Evolutionary conservation across 1,140 invertebrate genomes (phyloP), one percentile per base, ranked within the genome.

Genomic region (Telenomus remus): DNA sequence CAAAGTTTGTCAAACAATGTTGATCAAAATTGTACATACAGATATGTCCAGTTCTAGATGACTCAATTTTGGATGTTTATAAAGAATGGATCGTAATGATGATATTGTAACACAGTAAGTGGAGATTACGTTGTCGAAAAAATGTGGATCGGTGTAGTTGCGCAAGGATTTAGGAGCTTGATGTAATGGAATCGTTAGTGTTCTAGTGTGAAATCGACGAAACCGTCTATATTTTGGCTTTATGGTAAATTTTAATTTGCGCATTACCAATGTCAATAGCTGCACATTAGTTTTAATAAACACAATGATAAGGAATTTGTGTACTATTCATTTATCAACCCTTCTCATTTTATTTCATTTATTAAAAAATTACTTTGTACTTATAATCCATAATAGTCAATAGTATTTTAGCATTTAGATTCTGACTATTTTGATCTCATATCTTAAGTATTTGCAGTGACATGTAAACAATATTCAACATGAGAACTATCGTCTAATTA

Each of bases 1-100:
- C 1, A 27, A 27, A 27, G 19, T 27, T 27, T 27, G 19, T 27
- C 16, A 35, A 63, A 63, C 39, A 51, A 42, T 46, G 11, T 60
- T 53, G 49, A 72, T 72, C 54, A 72, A 72, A 65, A 72, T 72
- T 72, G 69, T 72, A 72, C 34, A 72, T 72, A 72, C 57, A 12
- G 56, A 51, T 55, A 42, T 54, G 44, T 59, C 48, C 44, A 54
- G 43, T 60, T 54, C 43, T 27, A 15, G 51, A 60, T 65, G 34
- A 54, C 43, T 50, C 48, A 35, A 64, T 8, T 57, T 72, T 48
- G 69, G 4, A 8, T 65, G 69, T 72, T 72, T 72, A 64, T 60
- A 65, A n/a, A 14, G 44, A 27, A n/a, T 50, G 56, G 49, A 66
- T 66, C 8, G 12, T 60, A 65, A 43, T 8, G 12, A 63, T 50